Percentiles rank a stretch among this genome's conserved stretches.
phyloP scores from a whole-genome alignment of 2,113 vertebrate species.

The Indicator indicator region DNA sequence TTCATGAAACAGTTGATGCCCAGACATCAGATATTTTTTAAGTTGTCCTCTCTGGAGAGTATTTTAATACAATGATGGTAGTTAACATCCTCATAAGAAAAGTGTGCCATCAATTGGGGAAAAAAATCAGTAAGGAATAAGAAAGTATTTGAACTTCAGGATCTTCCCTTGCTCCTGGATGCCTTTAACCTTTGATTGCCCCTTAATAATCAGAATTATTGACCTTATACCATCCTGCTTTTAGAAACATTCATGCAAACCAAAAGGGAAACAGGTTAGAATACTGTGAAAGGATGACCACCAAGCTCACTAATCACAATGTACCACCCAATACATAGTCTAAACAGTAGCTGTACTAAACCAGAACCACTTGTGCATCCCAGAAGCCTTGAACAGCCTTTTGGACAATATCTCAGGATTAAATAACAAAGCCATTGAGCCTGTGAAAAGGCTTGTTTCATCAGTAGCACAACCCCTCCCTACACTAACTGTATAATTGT shows the following conservation, averaged over 20 bases:
- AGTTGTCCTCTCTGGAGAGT: background rate
- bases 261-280: background rate
- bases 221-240: background rate
- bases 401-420: background rate
- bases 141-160: background rate
- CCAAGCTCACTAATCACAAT: background rate
- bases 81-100: background rate
- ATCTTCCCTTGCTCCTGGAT: background rate
- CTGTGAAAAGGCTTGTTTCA: background rate
- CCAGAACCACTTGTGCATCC: too few relatives aligned
- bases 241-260: background rate
- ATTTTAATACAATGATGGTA: background rate
- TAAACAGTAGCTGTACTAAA: background rate
- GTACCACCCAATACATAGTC: background rate
- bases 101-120: background rate
- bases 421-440: background rate
- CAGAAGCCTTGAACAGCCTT: background rate
- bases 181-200: background rate
- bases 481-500: background rate
- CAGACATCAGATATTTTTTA: background rate
- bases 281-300: background rate
- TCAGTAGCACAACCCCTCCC: background rate
- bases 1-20: background rate
- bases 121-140: background rate
- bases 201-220: background rate